Conservation (phyloP, 53 echinoderm and acorn worm genomes). For the Luidia sarsii region DNA sequence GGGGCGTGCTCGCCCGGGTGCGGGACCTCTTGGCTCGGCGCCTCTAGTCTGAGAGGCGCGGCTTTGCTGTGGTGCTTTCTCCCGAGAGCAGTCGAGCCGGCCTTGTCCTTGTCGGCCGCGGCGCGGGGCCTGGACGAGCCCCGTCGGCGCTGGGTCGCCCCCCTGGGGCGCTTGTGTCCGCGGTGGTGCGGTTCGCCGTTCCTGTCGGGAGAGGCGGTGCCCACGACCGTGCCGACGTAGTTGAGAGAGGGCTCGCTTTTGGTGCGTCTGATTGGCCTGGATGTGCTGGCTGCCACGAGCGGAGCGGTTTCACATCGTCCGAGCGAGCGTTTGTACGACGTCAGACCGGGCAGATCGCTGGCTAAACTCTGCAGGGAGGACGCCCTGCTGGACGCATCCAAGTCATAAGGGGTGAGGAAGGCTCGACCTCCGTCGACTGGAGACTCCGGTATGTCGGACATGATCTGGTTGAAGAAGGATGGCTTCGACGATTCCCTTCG, state of each 20-base stretch:
- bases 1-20: slow-evolving; percentile 1
- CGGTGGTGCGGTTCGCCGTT: background rate
- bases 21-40: background rate
- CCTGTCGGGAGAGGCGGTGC: too few relatives aligned
- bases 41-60: background rate
- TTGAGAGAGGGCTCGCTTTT: slow-evolving; percentile 40
- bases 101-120: background rate
- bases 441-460: slow-evolving; percentile 16
- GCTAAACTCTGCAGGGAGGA: slow-evolving; percentile 18
- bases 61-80: slow-evolving; percentile 1
- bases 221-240: background rate
- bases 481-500: too few relatives aligned
- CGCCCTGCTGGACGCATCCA: slow-evolving; percentile 5
- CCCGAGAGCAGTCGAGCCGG: background rate
- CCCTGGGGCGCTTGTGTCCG: background rate
- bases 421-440: background rate
- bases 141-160: background rate
- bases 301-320: slow-evolving; percentile 24
- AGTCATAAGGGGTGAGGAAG: slow-evolving; percentile 14
- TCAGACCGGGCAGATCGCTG: slow-evolving; percentile 19
- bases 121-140: background rate
- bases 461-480: background rate
- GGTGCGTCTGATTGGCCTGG: slow-evolving; percentile 15
- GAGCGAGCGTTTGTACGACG: background rate
- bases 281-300: background rate